phyloP scores from a whole-genome alignment of 2,113 vertebrate genomes.

The Tamias sibiricus region DNA sequence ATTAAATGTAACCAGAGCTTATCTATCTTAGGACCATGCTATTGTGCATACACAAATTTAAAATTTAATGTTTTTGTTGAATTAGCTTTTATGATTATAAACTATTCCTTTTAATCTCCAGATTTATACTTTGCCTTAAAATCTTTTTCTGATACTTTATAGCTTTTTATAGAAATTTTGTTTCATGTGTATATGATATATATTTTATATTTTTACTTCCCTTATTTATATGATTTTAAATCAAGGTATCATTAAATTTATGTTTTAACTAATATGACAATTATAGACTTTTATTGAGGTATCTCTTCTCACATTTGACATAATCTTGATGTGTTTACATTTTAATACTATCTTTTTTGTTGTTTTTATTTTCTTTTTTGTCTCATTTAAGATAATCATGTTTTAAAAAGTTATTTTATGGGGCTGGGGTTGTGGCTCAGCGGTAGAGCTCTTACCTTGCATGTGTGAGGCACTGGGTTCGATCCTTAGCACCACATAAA shows the following conservation, averaged over 20 bases:
- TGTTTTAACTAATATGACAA: background rate
- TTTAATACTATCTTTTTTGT: background rate
- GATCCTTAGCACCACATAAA: too few species aligned
- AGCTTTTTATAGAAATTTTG: background rate
- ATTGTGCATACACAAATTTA: background rate
- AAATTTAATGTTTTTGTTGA: slow-evolving; percentile 7
- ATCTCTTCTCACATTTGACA: background rate
- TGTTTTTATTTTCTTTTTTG: background rate
- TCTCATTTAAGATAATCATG: background rate
- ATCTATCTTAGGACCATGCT: background rate
- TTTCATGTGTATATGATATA: background rate
- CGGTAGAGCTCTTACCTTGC: too few species aligned
- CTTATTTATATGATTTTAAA: background rate
- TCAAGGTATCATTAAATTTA: background rate
- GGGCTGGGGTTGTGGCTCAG: too few species aligned
- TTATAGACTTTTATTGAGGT: background rate
- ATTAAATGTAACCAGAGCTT: background rate
- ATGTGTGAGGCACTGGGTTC: too few species aligned
- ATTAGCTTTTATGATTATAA: background rate
- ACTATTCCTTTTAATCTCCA: background rate
- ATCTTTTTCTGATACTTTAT: background rate
- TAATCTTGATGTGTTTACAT: background rate
- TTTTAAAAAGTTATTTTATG: slow-evolving; percentile 3
- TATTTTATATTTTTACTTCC: background rate
- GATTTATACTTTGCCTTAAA: background rate